Percentiles rank a stretch among this genome's conserved stretches.
phyloP scores from a whole-genome alignment of 2,888 invertebrate genomes.

The Steinernema scapterisci region DNA sequence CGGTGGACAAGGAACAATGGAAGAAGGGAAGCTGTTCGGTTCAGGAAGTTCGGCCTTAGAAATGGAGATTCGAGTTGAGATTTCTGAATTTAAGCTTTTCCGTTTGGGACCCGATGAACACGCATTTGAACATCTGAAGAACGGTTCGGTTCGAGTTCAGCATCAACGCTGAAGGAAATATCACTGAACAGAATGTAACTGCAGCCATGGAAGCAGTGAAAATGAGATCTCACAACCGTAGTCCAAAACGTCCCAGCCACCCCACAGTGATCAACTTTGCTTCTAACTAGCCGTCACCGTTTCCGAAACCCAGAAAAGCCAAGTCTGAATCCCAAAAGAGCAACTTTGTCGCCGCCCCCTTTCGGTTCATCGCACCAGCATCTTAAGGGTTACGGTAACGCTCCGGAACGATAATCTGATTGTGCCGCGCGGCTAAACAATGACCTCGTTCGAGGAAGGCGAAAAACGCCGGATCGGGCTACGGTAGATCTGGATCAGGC shows the following conservation, averaged over 20 bases:
- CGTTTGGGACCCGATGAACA: too few species aligned
- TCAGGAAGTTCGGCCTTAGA: neutral
- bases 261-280: too few species aligned
- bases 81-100: too few species aligned
- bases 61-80: too few species aligned
- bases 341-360: constrained; percentile 22
- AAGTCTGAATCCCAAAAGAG: neutral
- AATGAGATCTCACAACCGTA: too few species aligned
- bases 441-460: constrained; percentile 16
- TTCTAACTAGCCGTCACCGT: neutral
- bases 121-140: too few species aligned
- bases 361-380: neutral
- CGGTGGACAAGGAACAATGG: neutral
- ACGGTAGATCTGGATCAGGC: constrained; percentile 28
- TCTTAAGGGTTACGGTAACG: constrained; percentile 1
- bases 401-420: constrained; percentile 13
- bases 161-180: too few species aligned
- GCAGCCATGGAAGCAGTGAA: too few species aligned
- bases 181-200: too few species aligned
- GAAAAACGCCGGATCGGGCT: constrained; percentile 19
- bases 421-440: constrained; percentile 7
- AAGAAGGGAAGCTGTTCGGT: neutral
- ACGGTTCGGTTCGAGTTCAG: too few species aligned
- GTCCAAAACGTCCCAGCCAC: too few species aligned
- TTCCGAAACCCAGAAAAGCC: neutral